Base-by-base conservation (phyloP, 2,113 vertebrate species). In the Stegastes partitus region DNA sequence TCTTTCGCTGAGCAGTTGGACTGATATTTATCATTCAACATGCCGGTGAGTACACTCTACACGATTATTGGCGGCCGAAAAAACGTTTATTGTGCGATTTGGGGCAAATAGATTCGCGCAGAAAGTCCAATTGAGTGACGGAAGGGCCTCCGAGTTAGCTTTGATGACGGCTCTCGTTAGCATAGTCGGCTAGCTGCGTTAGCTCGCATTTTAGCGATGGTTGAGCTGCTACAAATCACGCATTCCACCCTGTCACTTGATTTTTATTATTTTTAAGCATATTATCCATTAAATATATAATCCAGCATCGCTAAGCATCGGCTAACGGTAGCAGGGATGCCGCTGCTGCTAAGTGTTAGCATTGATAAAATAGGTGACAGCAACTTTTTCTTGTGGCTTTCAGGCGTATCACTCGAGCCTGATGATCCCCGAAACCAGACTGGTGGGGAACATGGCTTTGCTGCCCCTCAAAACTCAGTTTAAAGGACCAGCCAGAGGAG, bases 391-490 rank as follows among this genome's bases (percentile, higher is more conserved):
- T 4, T 25, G 0, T 55, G 0, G 44, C 54, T 70, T 44, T 14
- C 63, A 99, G 98, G 98, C 98, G 83, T 99, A 99, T 91, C 98
- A 99, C 79, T 99, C 98, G 18, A 96, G 83, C 66, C 89, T 99
- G 80, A 96, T 97, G 97, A 93, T 96, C 75, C 73, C 95, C 0
- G 97, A 99, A 56, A 97, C 94, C 89, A 97, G 97, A 66, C 70
- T 98, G 54, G 91, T 98, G 86, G 98, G 98, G 55, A 99, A 99
- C 75, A 99, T 99, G 97, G 97, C 98, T 0, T 70, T 99, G 87
- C 90, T 99, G 45, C 98, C 98, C 31, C 93, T 99, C 64, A 96
- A 94, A 86, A 99, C 97, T 68, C 98, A 99, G 88, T 99, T 99
- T 88, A 99, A 99, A 92, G 98, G 98, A 59, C 98, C 98, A 2